Evolutionary conservation across 2,113 vertebrate genomes (phyloP).

Genomic region (Prunella himalayana): DNA sequence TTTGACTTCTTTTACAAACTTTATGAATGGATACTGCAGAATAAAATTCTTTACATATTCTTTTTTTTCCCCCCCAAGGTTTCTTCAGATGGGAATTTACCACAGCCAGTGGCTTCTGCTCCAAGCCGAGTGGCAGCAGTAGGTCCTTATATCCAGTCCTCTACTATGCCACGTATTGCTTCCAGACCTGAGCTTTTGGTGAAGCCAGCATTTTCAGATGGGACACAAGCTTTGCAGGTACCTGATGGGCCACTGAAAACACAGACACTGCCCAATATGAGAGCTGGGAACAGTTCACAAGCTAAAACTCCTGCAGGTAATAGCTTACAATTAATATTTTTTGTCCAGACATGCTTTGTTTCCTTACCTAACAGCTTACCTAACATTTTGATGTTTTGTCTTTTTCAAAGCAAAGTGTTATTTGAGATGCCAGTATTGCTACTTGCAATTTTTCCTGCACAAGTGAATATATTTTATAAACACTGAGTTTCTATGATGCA

Average conservation of each 20-base stretch:
- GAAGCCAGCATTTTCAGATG: constrained; percentile 87
- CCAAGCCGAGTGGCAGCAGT: constrained; percentile 91
- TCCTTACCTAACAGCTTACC: neutral
- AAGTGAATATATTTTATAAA: neutral
- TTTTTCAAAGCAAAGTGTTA: neutral
- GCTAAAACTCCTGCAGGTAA: constrained; percentile 62
- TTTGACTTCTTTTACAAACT: neutral
- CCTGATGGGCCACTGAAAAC: constrained; percentile 76
- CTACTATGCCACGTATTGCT: constrained; percentile 89
- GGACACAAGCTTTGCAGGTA: constrained; percentile 73
- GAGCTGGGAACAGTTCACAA: constrained; percentile 63
- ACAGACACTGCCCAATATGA: constrained; percentile 77
- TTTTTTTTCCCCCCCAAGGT: constrained; percentile 47
- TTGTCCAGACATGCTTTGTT: neutral
- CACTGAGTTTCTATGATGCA: neutral
- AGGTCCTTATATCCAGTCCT: constrained; percentile 95
- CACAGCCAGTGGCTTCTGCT: constrained; percentile 78
- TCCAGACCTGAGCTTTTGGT: constrained; percentile 85
- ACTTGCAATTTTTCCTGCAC: neutral
- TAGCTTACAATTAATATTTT: neutral
- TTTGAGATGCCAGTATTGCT: neutral
- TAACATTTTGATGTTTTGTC: neutral
- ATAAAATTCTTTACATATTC: neutral
- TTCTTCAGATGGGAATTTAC: constrained; percentile 75
- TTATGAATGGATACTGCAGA: neutral